These are phyloP conservation scores for Hylomyscus alleni DNA, from an alignment of 2,797 vertebrate genomes.

Conservation along the genomic window DNA sequence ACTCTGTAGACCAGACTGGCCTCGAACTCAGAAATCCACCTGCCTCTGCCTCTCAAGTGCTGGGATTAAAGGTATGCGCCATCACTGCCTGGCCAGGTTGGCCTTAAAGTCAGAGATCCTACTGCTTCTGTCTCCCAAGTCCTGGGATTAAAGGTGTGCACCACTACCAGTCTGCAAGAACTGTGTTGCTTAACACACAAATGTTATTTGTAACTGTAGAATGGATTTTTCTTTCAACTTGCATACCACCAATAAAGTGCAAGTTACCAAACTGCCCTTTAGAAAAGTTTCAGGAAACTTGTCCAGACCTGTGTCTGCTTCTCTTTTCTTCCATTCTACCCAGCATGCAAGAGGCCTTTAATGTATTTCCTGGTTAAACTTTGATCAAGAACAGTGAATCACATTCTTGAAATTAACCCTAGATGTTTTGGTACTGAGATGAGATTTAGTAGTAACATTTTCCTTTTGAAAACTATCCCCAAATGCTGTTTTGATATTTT, in stretches of 20 bases:
- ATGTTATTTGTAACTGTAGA: neutral
- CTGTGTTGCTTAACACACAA: neutral
- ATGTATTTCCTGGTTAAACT: slow-evolving; percentile 15
- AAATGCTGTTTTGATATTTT: neutral
- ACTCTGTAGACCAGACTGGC: neutral
- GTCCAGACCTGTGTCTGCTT: neutral
- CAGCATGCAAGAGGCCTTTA: neutral
- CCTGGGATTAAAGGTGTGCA: neutral
- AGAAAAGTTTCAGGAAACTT: neutral
- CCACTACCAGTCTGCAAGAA: neutral
- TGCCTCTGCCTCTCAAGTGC: neutral
- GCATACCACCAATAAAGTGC: neutral
- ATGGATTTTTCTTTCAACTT: slow-evolving; percentile 39
- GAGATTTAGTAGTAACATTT: slow-evolving; percentile 17
- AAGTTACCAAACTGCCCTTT: neutral
- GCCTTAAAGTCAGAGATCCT: neutral
- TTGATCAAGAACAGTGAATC: slow-evolving; percentile 3
- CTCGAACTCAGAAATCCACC: neutral
- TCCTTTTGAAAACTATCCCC: slow-evolving; percentile 36
- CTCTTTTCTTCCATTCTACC: neutral
- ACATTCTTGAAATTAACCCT: slow-evolving; percentile 53
- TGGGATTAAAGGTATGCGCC: neutral
- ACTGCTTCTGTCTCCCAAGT: neutral
- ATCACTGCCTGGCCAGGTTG: too few species aligned
- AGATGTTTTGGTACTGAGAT: slow-evolving; percentile 57